Conservation (phyloP, 2,888 invertebrate genomes). For the Scaptomyza parva region DNA sequence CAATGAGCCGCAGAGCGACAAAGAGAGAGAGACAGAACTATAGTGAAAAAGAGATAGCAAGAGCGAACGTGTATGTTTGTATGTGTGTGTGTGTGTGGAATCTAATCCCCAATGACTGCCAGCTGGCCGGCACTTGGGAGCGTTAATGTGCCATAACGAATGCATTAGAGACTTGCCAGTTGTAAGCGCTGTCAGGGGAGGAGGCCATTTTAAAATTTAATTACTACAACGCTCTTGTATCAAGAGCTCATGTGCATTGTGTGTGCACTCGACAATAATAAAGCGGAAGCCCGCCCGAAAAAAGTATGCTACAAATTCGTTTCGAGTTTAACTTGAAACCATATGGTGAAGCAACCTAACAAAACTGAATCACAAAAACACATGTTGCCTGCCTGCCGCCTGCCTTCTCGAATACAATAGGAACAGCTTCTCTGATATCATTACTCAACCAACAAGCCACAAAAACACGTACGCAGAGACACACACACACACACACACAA, state of each 20-base stretch:
- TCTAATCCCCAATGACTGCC: constrained; percentile 64
- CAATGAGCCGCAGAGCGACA: constrained; percentile 49
- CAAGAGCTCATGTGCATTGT: constrained; percentile 13
- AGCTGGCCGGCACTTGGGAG: constrained; percentile 64
- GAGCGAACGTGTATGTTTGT: not conserved
- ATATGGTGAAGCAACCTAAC: constrained; percentile 39
- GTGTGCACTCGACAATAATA: constrained; percentile 16
- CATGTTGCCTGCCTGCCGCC: constrained; percentile 61
- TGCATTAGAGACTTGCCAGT: constrained; percentile 70
- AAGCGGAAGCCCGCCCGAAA: constrained; percentile 41
- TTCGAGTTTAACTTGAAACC: constrained; percentile 35
- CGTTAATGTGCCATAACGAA: constrained; percentile 79
- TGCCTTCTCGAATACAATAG: constrained; percentile 49
- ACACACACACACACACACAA: constrained; percentile 5
- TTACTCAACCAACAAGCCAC: constrained; percentile 67
- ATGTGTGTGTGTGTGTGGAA: not conserved
- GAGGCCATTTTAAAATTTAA: constrained; percentile 68
- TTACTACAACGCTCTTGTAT: constrained; percentile 45
- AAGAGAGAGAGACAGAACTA: too few relatives aligned
- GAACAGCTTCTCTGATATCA: constrained; percentile 75
- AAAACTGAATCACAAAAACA: constrained; percentile 54
- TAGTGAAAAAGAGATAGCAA: not conserved
- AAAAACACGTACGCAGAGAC: constrained; percentile 42
- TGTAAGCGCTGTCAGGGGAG: constrained; percentile 49
- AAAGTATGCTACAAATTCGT: constrained; percentile 54